Base-by-base conservation (phyloP, 2,113 vertebrate species). In the Apteryx mantelli region DNA sequence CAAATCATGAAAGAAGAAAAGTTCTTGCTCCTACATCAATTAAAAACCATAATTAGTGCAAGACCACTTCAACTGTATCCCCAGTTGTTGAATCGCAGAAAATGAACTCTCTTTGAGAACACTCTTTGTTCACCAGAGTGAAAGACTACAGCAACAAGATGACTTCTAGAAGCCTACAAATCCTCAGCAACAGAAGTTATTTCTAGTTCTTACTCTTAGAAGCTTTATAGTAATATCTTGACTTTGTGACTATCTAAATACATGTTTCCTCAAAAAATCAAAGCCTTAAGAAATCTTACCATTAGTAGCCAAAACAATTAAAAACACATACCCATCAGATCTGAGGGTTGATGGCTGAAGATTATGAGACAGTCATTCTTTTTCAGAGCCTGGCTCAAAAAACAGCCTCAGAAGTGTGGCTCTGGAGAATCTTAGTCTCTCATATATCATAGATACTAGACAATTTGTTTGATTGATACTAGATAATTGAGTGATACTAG, bases 1-100 rank as follows among this genome's bases (percentile, higher is more conserved):
- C 95, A 99, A 95, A 69, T 99, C 99, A 19, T 99, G 99, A 93
- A 99, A 99, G 95, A 99, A 99, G 97, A 99, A 99, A 82, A 99
- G 98, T n/a, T 99, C 99, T 94, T 99, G 99, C 36, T 99, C 99
- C 99, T 99, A 95, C 30, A 91, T 64, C 55, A 80, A 82, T 76
- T 42, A 48, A 70, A 95, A 90, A 1, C 4, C 42, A 91, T 22
- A 88, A 70, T 42, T 38, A 60, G 30, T 65, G 25, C 77, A 82
- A 40, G 11, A 53, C 2, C 32, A 76, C 21, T 48, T 80, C 30
- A 89, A 38, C 32, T 36, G 7, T 25, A 74, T 80, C 3, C 15
- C 11, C n/a, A 11, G 9, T 26, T n/a, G 17, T 16, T 68, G 56
- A 68, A 30, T 3, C 11, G 19, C 32, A 85, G 6, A 78, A 61